These are phyloP conservation scores for Lampropteryx suffumata DNA, from an alignment of 2,888 invertebrate genomes.

Conservation along the genomic window DNA sequence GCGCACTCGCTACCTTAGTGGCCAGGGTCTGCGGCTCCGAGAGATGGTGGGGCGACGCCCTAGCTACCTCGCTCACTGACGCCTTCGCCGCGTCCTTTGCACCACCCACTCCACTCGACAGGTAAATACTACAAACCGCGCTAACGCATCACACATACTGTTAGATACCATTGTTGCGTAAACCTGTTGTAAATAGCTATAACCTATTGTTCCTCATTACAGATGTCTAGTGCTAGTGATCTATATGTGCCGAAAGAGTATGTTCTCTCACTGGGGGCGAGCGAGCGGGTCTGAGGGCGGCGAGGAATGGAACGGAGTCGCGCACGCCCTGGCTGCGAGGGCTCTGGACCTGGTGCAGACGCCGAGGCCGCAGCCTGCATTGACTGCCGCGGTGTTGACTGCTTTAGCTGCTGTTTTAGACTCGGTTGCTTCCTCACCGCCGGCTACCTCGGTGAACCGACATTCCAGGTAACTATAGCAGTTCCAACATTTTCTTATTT, in stretches of 20 bases:
- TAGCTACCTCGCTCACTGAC: constrained; percentile 91
- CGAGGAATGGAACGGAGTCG: constrained; percentile 71
- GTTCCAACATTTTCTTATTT: too few species aligned
- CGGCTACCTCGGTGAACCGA: constrained; percentile 32
- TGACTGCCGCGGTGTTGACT: constrained; percentile 68
- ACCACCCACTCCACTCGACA: constrained; percentile 92
- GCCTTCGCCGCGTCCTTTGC: constrained; percentile 91
- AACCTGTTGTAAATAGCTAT: too few species aligned
- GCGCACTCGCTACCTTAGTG: constrained; percentile 89
- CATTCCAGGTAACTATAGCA: constrained; percentile 50
- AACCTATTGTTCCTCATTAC: constrained; percentile 29
- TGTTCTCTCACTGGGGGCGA: constrained; percentile 79
- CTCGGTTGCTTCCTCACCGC: constrained; percentile 48
- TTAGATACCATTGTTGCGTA: too few species aligned
- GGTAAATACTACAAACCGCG: too few species aligned
- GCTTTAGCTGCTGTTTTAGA: constrained; percentile 65
- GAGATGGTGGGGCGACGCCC: constrained; percentile 95
- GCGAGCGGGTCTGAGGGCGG: constrained; percentile 70
- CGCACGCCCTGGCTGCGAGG: constrained; percentile 82
- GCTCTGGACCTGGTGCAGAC: constrained; percentile 77
- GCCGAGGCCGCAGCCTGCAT: constrained; percentile 76
- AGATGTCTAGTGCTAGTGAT: constrained; percentile 94
- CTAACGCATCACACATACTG: too few species aligned
- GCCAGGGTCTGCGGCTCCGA: constrained; percentile 90
- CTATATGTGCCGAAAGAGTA: constrained; percentile 92